Conservation (phyloP, 2,888 invertebrate genomes). For the Noctua janthina region DNA sequence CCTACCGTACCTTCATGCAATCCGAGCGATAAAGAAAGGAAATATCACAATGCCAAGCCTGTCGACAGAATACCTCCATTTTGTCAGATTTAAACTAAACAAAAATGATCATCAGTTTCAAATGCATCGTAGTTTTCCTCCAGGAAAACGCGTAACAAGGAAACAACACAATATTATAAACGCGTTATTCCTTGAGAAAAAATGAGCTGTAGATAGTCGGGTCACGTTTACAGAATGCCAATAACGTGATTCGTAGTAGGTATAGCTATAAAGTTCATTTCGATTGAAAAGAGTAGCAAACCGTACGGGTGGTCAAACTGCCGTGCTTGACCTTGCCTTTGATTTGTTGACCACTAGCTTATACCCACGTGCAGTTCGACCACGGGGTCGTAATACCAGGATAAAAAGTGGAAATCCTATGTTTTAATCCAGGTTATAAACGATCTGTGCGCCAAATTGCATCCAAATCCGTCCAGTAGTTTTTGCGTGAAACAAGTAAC, state of each 20-base stretch:
- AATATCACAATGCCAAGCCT: background rate
- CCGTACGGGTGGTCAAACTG: constrained; percentile 1
- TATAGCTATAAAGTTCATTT: constrained; percentile 5
- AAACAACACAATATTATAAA: constrained; percentile 50
- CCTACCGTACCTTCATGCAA: background rate
- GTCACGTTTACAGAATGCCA: constrained; percentile 58
- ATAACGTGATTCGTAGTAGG: constrained; percentile 17
- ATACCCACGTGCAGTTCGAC: background rate
- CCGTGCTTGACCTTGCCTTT: background rate
- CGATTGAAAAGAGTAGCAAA: background rate
- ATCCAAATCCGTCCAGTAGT: background rate
- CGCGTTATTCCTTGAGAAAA: constrained; percentile 47
- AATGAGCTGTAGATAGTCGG: background rate
- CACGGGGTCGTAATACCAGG: background rate
- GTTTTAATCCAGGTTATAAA: background rate
- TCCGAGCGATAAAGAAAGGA: background rate
- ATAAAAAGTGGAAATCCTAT: background rate
- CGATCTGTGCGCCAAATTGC: background rate
- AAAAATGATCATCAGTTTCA: constrained; percentile 14
- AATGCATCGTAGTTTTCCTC: constrained; percentile 44
- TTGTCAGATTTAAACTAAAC: constrained; percentile 9
- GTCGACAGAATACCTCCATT: background rate
- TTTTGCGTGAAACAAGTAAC: background rate
- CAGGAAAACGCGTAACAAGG: constrained; percentile 46
- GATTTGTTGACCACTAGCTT: background rate